Base-by-base conservation (phyloP, 1,140 invertebrate genomes). In the Chelonus insularis region DNA sequence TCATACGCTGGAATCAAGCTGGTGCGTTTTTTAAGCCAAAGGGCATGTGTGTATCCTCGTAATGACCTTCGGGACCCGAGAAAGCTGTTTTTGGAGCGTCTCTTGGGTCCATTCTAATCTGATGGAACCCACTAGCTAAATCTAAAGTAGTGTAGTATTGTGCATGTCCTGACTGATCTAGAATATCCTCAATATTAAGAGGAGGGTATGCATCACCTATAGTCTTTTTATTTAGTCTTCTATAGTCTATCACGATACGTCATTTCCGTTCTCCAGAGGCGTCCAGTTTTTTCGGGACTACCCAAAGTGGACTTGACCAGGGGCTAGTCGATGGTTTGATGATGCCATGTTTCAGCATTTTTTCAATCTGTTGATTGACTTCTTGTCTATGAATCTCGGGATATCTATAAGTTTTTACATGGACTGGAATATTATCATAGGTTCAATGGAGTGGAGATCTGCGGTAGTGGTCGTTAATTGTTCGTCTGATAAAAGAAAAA, bases 351-450 rank as follows among this genome's bases (percentile, higher is more conserved):
- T 29, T 14, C 8, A 51, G 20, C 20, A 60, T 36, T 52, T 51
- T 36, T 12, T 36, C 32, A 9, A 50, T 60, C 25, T 60, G 58
- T 37, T 47, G 4, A 2, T 55, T 18, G 0, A 55, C 51, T 61
- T 61, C 50, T 43, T 43, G 20, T 45, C 32, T 61, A 47, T 61
- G 43, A 16, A 54, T 16, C 29, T 54, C 48, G 12, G 59, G 50
- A 20, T 55, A 55, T 14, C 59, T 9, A 47, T 61, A 60, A 23
- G 45, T 41, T 61, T 61, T 57, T 8, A 37, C 11, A 21, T 57
- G 54, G 20, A 57, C 29, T n/a, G 59, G 36, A 20, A n/a, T 39
- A 5, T 58, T 23, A 14, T 58, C 16, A 2, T 12, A 34, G 6
- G 56, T 58, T 32, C 48, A 20, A 58, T 58, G 16, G 6, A 12